These are phyloP conservation scores for Sphenodon punctatus DNA, from an alignment of 2,797 vertebrate species.

Conservation along the genomic window DNA sequence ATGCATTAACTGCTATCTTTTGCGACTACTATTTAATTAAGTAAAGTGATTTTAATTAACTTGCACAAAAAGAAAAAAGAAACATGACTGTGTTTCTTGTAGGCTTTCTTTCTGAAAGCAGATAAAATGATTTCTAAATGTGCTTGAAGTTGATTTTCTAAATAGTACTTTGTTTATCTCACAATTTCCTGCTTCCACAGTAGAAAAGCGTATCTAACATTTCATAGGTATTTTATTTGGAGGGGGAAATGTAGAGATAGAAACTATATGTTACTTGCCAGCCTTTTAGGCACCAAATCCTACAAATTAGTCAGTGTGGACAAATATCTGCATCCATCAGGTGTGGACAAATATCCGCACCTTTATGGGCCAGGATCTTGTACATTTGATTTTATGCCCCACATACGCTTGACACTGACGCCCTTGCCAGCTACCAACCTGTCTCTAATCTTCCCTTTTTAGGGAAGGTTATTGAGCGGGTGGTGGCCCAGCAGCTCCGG, in stretches of 20 bases:
- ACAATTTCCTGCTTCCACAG: neutral
- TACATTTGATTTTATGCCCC: neutral
- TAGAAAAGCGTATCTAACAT: rapidly evolving
- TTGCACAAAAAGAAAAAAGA: neutral
- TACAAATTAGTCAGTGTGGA: no score
- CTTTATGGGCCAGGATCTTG: neutral
- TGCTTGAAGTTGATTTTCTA: neutral
- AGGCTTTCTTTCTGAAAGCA: neutral
- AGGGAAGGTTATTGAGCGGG: no score
- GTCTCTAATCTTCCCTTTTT: no score
- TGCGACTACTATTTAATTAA: neutral
- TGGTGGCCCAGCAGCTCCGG: no score
- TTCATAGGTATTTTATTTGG: neutral
- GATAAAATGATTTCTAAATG: neutral
- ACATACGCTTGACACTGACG: no score
- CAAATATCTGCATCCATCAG: neutral
- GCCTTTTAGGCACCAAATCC: no score
- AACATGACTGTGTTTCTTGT: neutral
- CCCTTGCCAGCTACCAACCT: no score
- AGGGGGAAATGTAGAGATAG: no score
- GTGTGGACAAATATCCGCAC: neutral
- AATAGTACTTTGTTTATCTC: neutral
- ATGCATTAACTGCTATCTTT: constrained; percentile 5
- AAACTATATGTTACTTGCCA: no score
- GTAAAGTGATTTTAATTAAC: neutral